A percentile compares a stretch with the other conserved stretches of the same genome.
Evolutionary conservation across 2,888 invertebrate species (phyloP).

Genomic region (Hemistola chrysoprasaria): DNA sequence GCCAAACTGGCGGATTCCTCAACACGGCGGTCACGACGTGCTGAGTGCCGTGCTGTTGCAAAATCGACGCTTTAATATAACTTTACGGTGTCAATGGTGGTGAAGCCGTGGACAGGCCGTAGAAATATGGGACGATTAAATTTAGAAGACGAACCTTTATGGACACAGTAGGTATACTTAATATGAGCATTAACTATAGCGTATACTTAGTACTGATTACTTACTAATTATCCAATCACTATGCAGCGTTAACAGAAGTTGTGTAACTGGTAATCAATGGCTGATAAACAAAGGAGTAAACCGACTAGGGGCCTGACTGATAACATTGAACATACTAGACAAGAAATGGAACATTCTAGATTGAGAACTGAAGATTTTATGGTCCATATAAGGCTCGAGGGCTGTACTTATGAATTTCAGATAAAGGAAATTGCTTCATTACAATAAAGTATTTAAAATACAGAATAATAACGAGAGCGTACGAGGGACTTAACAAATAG

Average conservation of each 20-base stretch:
- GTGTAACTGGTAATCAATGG: conserved; percentile 9
- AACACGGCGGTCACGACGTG: conserved; percentile 18
- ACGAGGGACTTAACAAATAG: too few relatives aligned
- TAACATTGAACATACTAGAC: conserved; percentile 1
- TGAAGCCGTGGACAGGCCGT: conserved; percentile 42
- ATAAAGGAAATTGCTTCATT: too few relatives aligned
- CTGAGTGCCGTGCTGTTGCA: conserved; percentile 46
- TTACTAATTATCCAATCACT: conserved; percentile 19
- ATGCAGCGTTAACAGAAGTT: conserved; percentile 13
- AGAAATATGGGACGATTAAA: conserved; percentile 66
- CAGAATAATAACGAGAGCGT: too few relatives aligned
- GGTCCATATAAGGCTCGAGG: neutral
- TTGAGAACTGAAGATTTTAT: neutral
- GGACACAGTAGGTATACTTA: conserved; percentile 32
- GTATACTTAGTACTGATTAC: too few relatives aligned
- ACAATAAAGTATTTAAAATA: too few relatives aligned
- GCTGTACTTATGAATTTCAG: conserved; percentile 1
- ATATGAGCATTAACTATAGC: conserved; percentile 7
- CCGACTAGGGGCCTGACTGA: neutral
- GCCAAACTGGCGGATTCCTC: conserved; percentile 65
- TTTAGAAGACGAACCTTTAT: conserved; percentile 52
- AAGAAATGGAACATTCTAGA: conserved; percentile 3
- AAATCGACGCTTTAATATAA: conserved; percentile 50
- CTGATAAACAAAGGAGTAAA: conserved; percentile 9
- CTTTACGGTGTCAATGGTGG: conserved; percentile 47